phyloP scores from a whole-genome alignment of 2,888 invertebrate species.

The Lottia scabra region DNA sequence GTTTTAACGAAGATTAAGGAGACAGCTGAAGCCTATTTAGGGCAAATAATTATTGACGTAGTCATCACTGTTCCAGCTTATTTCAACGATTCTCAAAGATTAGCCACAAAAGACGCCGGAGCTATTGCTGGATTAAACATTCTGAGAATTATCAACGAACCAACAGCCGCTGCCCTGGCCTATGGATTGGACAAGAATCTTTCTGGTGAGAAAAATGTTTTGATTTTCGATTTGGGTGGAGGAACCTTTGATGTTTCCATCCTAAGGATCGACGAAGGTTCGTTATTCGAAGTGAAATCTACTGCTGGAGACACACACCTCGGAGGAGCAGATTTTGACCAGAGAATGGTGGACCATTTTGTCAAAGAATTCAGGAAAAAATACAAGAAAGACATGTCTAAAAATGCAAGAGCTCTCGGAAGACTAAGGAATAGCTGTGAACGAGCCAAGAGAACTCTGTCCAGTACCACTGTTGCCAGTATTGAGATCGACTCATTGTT shows the following conservation, averaged over 20 bases:
- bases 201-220: conserved; percentile 69
- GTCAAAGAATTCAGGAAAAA: conserved; percentile 84
- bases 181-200: conserved; percentile 70
- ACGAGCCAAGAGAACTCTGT: conserved; percentile 74
- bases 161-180: conserved; percentile 69
- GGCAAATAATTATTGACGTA: conserved; percentile 72
- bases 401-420: conserved; percentile 82
- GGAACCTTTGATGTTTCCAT: conserved; percentile 74
- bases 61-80: conserved; percentile 67
- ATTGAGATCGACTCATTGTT: conserved; percentile 94
- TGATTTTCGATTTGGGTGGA: conserved; percentile 78
- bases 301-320: conserved; percentile 87
- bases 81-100: conserved; percentile 72
- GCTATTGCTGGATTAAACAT: conserved; percentile 70
- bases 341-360: conserved; percentile 85
- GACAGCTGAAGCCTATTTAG: conserved; percentile 72
- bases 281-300: conserved; percentile 82
- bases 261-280: conserved; percentile 72
- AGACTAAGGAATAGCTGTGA: conserved; percentile 89
- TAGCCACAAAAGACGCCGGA: conserved; percentile 73
- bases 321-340: conserved; percentile 80
- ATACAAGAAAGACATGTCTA: conserved; percentile 73
- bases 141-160: conserved; percentile 76
- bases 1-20: conserved; percentile 89
- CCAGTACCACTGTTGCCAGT: conserved; percentile 69